phyloP scores from a whole-genome alignment of 2,888 invertebrate species.

The Lepetodrilus schrolli region DNA sequence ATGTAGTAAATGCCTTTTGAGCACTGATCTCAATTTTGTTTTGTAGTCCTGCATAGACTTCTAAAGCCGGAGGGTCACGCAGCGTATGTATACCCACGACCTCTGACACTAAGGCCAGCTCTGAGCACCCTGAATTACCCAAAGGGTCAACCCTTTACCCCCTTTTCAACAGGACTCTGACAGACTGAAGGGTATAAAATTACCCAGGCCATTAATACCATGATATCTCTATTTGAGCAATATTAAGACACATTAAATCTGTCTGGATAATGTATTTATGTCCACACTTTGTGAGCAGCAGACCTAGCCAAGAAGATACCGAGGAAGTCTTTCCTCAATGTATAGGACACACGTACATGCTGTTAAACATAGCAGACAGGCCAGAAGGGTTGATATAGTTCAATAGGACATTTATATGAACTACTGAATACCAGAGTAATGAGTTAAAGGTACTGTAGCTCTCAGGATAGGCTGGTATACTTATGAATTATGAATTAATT shows the following conservation, averaged over 20 bases:
- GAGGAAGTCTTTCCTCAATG: too few species aligned
- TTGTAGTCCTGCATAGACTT: not conserved
- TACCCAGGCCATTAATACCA: not conserved
- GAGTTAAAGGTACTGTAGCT: too few species aligned
- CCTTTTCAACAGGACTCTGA: conserved; percentile 10
- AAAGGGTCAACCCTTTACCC: not conserved
- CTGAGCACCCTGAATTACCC: conserved; percentile 9
- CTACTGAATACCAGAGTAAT: too few species aligned
- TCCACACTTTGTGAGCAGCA: too few species aligned
- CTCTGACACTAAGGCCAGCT: conserved; percentile 10
- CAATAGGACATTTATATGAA: too few species aligned
- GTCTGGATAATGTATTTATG: too few species aligned
- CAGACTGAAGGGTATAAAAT: not conserved
- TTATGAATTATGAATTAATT: too few species aligned
- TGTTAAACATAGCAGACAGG: too few species aligned
- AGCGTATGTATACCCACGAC: not conserved
- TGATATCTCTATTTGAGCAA: not conserved
- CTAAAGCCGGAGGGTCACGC: conserved; percentile 4
- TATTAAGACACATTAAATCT: not conserved
- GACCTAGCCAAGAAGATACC: too few species aligned
- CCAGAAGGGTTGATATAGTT: too few species aligned
- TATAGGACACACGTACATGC: too few species aligned
- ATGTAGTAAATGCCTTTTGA: not conserved
- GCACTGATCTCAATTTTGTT: conserved; percentile 7
- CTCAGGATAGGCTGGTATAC: too few species aligned